Base-by-base conservation (phyloP, 2,888 invertebrate genomes). In the Trilocha varians region DNA sequence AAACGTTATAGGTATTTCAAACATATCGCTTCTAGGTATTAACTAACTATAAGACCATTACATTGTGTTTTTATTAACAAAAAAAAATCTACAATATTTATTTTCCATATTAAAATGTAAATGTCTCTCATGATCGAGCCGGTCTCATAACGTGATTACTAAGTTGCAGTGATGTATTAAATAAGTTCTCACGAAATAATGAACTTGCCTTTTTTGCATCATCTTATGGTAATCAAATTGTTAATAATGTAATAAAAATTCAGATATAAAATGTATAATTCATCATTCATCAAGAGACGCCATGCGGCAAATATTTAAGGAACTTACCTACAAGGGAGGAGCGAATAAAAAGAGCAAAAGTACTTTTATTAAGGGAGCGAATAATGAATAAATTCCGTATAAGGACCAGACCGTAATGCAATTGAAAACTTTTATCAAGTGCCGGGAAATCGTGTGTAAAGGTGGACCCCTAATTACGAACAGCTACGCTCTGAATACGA, bases 361-460 rank as follows among this genome's bases (percentile, higher is more conserved):
- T 71, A 70, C 65, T 70, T 83, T 66, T 40, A 68, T 82, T 80
- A 82, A 78, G 75, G 70, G 69, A 70, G 62, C 65, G 64, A 67
- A 78, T 82, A 83, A 84, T 82, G 84, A 85, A 85, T 85, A 85
- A 85, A 84, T 84, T 84, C 78, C 70, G 71, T 71, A 73, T 80
- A 71, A 77, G 74, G 73, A 62, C 67, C 71, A 72, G 11, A 69
- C 71, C 72, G 65, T 84, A 83, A 84, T 77, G 83, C 83, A 84
- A 85, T 85, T 84, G 85, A 84, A 84, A 85, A 84, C 80, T 84
- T 85, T 84, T 83, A 83, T 84, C 84, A 83, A 85, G 84, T 83
- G 82, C 74, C 72, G 74, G 70, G 79, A 82, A 84, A 83, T 82
- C 84, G 83, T 77, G 80, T 83, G 85, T 78, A 74, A 84, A 85